Conservation (phyloP, 2,113 vertebrate species). For the Colistium nudipinnis region DNA sequence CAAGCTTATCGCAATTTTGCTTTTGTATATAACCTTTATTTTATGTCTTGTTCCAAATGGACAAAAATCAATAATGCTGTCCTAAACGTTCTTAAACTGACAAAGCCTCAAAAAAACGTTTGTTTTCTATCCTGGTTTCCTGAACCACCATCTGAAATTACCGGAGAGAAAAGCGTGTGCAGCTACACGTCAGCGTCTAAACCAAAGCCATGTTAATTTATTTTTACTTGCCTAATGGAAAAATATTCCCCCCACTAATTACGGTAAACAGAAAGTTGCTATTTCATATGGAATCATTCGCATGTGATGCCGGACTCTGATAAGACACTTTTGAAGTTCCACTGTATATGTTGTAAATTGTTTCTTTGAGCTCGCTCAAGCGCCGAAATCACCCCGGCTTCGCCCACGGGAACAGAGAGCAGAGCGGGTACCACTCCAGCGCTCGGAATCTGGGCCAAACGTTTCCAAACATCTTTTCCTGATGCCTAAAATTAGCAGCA, state of each 20-base stretch:
- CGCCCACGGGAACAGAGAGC: slow-evolving; percentile 75
- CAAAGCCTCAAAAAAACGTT: background rate
- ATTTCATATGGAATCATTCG: slow-evolving; percentile 88
- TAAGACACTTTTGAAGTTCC: slow-evolving; percentile 87
- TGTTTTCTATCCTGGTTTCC: slow-evolving; percentile 17
- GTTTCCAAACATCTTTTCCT: slow-evolving; percentile 84
- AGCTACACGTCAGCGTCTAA: slow-evolving; percentile 67
- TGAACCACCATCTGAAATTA: slow-evolving; percentile 28
- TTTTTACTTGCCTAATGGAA: slow-evolving; percentile 85
- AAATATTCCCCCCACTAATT: slow-evolving; percentile 85
- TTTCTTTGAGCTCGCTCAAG: slow-evolving; percentile 84
- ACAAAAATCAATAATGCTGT: too few species aligned
- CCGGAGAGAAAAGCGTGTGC: slow-evolving; percentile 15
- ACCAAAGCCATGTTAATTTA: slow-evolving; percentile 80
- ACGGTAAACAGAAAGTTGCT: slow-evolving; percentile 84
- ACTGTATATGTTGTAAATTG: slow-evolving; percentile 83
- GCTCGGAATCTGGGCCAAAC: slow-evolving; percentile 74
- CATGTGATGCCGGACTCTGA: slow-evolving; percentile 83
- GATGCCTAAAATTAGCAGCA: slow-evolving; percentile 84
- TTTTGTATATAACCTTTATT: too few species aligned
- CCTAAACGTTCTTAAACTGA: background rate
- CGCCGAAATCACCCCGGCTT: slow-evolving; percentile 82
- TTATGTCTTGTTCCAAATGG: too few species aligned
- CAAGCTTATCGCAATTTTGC: too few species aligned
- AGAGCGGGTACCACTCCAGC: slow-evolving; percentile 74